These are phyloP conservation scores for Brenthis hecate DNA, from an alignment of 2,888 invertebrate genomes.

Conservation along the genomic window DNA sequence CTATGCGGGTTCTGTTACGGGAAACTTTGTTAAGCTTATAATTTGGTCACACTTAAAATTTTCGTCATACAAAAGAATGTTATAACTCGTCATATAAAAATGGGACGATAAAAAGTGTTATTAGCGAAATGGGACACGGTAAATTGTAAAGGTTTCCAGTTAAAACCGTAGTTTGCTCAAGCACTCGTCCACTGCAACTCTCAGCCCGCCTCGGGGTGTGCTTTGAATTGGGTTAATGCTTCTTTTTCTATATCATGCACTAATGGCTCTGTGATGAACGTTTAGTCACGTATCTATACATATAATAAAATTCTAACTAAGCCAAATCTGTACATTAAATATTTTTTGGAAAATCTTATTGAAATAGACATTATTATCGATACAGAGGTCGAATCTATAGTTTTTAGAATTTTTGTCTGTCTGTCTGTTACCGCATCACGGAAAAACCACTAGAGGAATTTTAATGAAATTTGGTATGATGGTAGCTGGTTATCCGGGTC, in stretches of 20 bases:
- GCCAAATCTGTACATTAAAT: too few relatives aligned
- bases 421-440: too few relatives aligned
- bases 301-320: too few relatives aligned
- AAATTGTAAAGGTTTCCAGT: constrained; percentile 23
- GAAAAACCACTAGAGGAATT: too few relatives aligned
- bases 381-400: too few relatives aligned
- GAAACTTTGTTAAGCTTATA: constrained; percentile 6
- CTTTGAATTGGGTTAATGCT: constrained; percentile 52
- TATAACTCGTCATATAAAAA: constrained; percentile 16
- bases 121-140: constrained; percentile 27
- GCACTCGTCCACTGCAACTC: constrained; percentile 27
- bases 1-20: constrained; percentile 23
- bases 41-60: constrained; percentile 18
- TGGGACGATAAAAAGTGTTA: constrained; percentile 24
- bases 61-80: constrained; percentile 9
- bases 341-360: too few relatives aligned
- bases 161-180: constrained; percentile 32
- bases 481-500: too few relatives aligned
- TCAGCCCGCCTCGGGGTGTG: constrained; percentile 32
- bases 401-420: too few relatives aligned
- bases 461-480: too few relatives aligned
- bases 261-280: constrained; percentile 26
- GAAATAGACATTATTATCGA: too few relatives aligned
- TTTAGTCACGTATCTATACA: not conserved
- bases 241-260: constrained; percentile 29